These are phyloP conservation scores for Phrynosoma platyrhinos DNA, from an alignment of 2,113 vertebrate genomes.

Conservation along the genomic window DNA sequence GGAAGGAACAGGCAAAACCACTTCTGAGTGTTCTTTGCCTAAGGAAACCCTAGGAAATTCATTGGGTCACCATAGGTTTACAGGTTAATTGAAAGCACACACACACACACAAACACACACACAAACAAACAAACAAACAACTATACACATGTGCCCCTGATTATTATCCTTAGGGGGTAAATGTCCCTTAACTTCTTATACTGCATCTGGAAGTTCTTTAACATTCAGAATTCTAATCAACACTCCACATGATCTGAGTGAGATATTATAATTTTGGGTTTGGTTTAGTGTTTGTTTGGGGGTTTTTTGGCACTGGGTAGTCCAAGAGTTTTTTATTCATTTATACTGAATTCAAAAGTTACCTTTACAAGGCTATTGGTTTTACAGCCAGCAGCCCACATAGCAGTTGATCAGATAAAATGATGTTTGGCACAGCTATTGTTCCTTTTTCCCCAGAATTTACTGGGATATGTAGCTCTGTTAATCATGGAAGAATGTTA, in stretches of 20 bases:
- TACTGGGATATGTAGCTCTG: neutral
- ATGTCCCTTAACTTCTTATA: neutral
- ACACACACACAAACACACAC: no score
- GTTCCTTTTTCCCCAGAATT: neutral
- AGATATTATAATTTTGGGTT: neutral
- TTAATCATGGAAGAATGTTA: conserved; percentile 10
- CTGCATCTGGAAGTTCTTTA: neutral
- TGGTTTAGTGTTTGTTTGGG: no score
- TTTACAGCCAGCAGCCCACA: neutral
- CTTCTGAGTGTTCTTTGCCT: no score
- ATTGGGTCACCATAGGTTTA: no score
- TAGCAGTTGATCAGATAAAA: neutral
- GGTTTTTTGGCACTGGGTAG: neutral
- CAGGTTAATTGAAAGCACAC: no score
- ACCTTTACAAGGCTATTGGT: neutral
- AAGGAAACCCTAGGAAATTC: no score
- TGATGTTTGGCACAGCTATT: neutral
- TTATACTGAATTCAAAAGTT: neutral
- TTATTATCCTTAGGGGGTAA: neutral
- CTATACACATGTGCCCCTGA: neutral
- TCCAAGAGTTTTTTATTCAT: neutral
- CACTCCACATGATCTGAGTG: neutral
- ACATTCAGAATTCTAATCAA: neutral
- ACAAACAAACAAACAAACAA: neutral
- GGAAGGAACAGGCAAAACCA: no score